Evolutionary conservation across 2,113 vertebrate species (phyloP).

Genomic region (Probosciger aterrimus): DNA sequence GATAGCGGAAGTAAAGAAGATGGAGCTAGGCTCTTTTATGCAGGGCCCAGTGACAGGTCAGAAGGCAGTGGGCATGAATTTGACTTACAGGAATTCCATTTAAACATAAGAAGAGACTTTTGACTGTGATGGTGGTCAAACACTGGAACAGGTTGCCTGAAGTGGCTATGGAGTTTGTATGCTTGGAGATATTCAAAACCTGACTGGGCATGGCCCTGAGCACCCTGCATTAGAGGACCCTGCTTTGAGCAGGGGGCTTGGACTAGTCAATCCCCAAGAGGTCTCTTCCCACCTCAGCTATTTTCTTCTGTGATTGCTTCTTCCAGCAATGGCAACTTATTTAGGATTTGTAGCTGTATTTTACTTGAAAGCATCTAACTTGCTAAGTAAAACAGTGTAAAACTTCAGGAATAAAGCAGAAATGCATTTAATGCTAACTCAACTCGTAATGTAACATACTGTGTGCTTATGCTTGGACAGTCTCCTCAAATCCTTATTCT

Average conservation of each 20-base stretch:
- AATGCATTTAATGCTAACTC: not conserved
- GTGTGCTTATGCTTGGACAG: rapidly evolving
- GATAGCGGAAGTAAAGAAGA: not conserved
- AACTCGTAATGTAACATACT: not conserved
- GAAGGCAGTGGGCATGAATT: not conserved
- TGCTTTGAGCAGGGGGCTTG: not conserved
- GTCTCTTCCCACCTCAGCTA: not conserved
- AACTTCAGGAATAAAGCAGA: not conserved
- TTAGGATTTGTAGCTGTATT: not conserved
- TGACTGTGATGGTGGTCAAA: not conserved
- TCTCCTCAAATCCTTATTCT: not conserved
- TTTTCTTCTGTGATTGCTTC: not conserved
- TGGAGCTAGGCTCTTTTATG: not conserved
- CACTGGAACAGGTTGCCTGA: not conserved
- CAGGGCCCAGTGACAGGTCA: not conserved
- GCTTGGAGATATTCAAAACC: not conserved
- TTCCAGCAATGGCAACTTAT: not conserved
- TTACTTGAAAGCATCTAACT: not conserved
- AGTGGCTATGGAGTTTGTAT: not conserved
- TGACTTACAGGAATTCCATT: not conserved
- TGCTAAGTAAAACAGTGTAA: not conserved
- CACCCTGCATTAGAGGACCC: not conserved
- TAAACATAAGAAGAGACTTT: not conserved
- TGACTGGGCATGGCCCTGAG: not conserved
- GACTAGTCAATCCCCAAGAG: not conserved